These are phyloP conservation scores for Tridacna gigas DNA, from an alignment of 2,888 invertebrate species.

Conservation along the genomic window DNA sequence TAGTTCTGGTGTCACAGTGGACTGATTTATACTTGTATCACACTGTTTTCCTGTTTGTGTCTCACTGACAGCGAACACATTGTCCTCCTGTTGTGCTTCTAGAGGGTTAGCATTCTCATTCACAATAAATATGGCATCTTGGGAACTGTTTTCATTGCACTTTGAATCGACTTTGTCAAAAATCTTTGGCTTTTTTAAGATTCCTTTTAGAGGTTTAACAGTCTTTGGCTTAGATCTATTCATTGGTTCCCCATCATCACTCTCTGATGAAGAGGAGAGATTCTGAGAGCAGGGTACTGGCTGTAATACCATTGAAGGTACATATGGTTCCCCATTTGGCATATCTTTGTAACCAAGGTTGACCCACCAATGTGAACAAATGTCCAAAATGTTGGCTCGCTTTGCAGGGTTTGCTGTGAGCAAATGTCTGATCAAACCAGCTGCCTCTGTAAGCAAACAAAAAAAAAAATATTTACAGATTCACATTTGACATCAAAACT, in stretches of 20 bases:
- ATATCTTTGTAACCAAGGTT: conserved; percentile 86
- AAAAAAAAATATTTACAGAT: background rate
- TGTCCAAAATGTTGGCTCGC: conserved; percentile 96
- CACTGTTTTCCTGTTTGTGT: conserved; percentile 1
- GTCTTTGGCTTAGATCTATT: conserved; percentile 53
- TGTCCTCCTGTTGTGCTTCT: conserved; percentile 30
- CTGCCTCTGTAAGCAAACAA: conserved; percentile 90
- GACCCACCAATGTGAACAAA: conserved; percentile 99
- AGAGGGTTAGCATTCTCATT: conserved; percentile 47
- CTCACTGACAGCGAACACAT: conserved; percentile 27
- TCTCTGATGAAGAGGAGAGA: conserved; percentile 72
- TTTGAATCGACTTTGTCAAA: conserved; percentile 33
- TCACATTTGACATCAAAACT: too few species aligned
- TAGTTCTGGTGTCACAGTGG: conserved; percentile 14
- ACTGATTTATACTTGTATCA: background rate
- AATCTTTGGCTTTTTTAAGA: conserved; percentile 73
- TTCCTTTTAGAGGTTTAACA: conserved; percentile 68
- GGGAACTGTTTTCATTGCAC: conserved; percentile 47
- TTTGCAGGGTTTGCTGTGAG: conserved; percentile 95
- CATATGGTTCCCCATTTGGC: conserved; percentile 74
- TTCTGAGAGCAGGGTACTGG: conserved; percentile 64
- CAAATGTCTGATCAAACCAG: conserved; percentile 96
- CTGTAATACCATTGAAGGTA: conserved; percentile 66
- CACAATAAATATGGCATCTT: conserved; percentile 26
- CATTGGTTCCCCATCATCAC: conserved; percentile 71